These are phyloP conservation scores for Alcedo atthis DNA, from an alignment of 2,797 vertebrate species.

Conservation along the genomic window DNA sequence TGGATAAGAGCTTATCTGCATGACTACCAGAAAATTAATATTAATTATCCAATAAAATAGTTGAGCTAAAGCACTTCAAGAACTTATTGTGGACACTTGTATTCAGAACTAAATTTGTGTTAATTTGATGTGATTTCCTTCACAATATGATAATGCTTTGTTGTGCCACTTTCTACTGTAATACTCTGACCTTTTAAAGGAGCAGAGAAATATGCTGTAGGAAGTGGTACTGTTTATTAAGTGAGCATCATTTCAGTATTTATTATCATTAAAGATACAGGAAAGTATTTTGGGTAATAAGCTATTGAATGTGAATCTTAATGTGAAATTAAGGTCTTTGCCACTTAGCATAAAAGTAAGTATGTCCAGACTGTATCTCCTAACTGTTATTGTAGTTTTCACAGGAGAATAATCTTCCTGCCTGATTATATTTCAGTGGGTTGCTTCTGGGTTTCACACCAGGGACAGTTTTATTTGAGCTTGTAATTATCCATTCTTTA, in stretches of 20 bases:
- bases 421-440: not conserved
- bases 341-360: not conserved
- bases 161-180: not conserved
- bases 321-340: slow-evolving; percentile 48
- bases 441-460: not conserved
- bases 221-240: not conserved
- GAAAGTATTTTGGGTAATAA: slow-evolving; percentile 15
- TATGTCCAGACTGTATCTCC: not conserved
- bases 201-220: not conserved
- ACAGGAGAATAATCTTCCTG: not conserved
- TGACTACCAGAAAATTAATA: not conserved
- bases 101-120: slow-evolving; percentile 19
- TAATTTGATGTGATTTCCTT: slow-evolving; percentile 27
- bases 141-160: not conserved
- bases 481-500: not conserved
- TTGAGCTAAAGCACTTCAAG: not conserved
- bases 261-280: not conserved
- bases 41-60: slow-evolving; percentile 14
- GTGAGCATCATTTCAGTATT: not conserved
- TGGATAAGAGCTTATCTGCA: not conserved
- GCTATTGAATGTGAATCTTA: slow-evolving; percentile 2
- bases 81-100: not conserved
- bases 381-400: not conserved
- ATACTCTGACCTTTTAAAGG: not conserved
- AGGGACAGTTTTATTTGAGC: not conserved